phyloP scores from a whole-genome alignment of 2,797 vertebrate species.

The Sebastes taczanowskii region DNA sequence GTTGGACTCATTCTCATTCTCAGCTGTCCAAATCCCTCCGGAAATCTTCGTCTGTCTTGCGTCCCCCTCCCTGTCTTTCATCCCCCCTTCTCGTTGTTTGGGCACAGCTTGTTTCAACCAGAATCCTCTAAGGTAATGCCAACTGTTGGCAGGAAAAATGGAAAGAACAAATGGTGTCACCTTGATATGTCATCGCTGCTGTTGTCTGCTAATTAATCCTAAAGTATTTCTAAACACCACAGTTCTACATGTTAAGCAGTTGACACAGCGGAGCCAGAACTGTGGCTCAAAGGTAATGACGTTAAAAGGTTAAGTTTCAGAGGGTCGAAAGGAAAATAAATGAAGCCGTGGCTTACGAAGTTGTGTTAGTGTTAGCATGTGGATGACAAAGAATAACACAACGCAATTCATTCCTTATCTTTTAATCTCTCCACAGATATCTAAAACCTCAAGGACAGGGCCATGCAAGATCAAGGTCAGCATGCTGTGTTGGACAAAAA shows the following conservation, averaged over 20 bases:
- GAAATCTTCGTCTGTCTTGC: slow-evolving; percentile 7
- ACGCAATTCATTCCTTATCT: background rate
- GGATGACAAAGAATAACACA: slow-evolving; percentile 24
- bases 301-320: background rate
- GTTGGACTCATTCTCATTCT: slow-evolving; percentile 26
- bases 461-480: slow-evolving; percentile 27
- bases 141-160: background rate
- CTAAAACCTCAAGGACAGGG: background rate
- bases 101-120: background rate
- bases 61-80: background rate
- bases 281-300: background rate
- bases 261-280: background rate
- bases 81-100: background rate
- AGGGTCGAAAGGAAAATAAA: slow-evolving; percentile 8
- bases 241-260: background rate
- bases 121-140: slow-evolving; percentile 12
- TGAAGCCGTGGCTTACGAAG: background rate
- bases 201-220: slow-evolving; percentile 2
- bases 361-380: background rate
- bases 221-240: slow-evolving; percentile 13
- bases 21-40: slow-evolving; percentile 28
- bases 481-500: background rate
- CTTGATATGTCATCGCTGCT: slow-evolving; percentile 16
- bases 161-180: slow-evolving; percentile 41
- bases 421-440: slow-evolving; percentile 15